These are phyloP conservation scores for Propsilocerus akamusi DNA, from an alignment of 1,140 invertebrate species.

Conservation along the genomic window DNA sequence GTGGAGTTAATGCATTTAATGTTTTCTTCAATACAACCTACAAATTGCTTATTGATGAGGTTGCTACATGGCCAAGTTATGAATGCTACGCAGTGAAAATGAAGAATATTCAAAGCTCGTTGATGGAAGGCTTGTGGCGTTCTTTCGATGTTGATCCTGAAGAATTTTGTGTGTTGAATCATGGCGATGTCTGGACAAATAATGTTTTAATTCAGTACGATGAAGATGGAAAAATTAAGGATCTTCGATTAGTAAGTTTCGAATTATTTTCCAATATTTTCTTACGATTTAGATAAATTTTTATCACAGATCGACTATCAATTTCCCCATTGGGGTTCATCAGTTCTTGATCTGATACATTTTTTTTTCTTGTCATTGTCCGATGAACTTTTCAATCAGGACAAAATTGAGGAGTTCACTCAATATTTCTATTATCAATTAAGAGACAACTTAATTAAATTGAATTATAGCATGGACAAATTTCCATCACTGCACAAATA, in stretches of 20 bases:
- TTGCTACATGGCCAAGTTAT: too few relatives aligned
- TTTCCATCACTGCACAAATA: conserved; percentile 20
- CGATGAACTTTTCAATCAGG: conserved; percentile 16
- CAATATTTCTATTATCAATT: conserved; percentile 15
- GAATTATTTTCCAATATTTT: too few relatives aligned
- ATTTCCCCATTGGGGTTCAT: conserved; percentile 18
- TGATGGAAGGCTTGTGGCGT: too few relatives aligned
- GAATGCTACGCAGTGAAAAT: too few relatives aligned
- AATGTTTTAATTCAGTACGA: conserved; percentile 43
- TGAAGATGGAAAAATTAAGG: conserved; percentile 25
- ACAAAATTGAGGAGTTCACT: conserved; percentile 18
- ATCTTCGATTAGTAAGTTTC: too few relatives aligned
- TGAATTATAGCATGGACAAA: conserved; percentile 11
- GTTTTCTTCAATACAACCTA: too few relatives aligned
- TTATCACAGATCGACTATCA: conserved; percentile 23
- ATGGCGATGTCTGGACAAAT: conserved; percentile 44
- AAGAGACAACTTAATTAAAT: conserved; percentile 11
- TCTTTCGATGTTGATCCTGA: conserved; percentile 23
- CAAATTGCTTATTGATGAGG: too few relatives aligned
- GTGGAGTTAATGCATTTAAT: too few relatives aligned
- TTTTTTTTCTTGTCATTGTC: conserved; percentile 19
- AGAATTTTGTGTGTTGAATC: conserved; percentile 36
- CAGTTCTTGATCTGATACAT: conserved; percentile 20
- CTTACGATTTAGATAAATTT: too few relatives aligned
- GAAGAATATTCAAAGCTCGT: too few relatives aligned